Evolutionary conservation across 2,797 vertebrate genomes (phyloP).

Genomic region (Danionella dracula): DNA sequence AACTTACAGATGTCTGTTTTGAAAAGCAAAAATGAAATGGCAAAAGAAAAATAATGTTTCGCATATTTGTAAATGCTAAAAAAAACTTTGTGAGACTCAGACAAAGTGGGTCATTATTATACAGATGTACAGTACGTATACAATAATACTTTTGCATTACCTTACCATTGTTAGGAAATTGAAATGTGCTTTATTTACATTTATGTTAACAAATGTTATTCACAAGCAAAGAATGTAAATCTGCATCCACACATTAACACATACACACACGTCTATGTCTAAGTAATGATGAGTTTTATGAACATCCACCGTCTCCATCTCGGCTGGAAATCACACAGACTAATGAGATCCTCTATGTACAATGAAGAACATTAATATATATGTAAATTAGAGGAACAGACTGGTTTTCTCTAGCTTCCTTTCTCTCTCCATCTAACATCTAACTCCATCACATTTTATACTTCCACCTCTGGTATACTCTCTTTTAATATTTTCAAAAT

Average conservation of each 20-base stretch:
- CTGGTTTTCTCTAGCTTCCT: slow-evolving; percentile 34
- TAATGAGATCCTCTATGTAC: slow-evolving; percentile 81
- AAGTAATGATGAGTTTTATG: slow-evolving; percentile 69
- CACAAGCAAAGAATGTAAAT: slow-evolving; percentile 26
- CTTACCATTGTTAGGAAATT: slow-evolving; percentile 42
- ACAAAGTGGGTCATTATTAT: too few species aligned
- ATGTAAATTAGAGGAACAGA: slow-evolving; percentile 72
- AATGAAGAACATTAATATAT: slow-evolving; percentile 81
- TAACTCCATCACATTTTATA: slow-evolving; percentile 2
- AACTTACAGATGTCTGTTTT: too few species aligned
- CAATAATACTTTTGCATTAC: slow-evolving; percentile 35
- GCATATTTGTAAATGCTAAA: too few species aligned
- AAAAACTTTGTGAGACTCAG: too few species aligned
- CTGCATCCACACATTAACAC: slow-evolving; percentile 12
- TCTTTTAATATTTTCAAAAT: background rate
- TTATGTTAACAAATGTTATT: slow-evolving; percentile 15
- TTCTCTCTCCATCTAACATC: background rate
- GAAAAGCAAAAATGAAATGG: too few species aligned
- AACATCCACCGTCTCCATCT: slow-evolving; percentile 66
- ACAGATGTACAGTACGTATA: slow-evolving; percentile 25
- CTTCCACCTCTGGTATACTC: background rate
- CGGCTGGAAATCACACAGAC: slow-evolving; percentile 77
- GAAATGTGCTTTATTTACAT: slow-evolving; percentile 32
- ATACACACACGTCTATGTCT: slow-evolving; percentile 19
- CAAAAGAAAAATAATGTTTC: too few species aligned